Evolutionary conservation across 1,140 invertebrate genomes (phyloP), one percentile per base, ranked within the genome.

Genomic region (Caenorhabditis brenneri): DNA sequence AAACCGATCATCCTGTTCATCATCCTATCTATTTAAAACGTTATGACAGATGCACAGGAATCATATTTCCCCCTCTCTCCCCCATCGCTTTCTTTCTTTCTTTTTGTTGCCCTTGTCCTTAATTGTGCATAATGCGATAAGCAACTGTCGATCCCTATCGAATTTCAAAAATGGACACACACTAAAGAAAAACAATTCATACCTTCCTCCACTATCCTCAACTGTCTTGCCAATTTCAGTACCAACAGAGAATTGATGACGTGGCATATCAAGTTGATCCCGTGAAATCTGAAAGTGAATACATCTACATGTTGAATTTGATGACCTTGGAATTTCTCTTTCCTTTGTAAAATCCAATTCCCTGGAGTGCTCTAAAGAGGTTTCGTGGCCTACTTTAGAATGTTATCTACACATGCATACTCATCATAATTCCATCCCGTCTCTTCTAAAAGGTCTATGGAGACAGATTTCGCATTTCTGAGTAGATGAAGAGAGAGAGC

Each of bases 381-480:
- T 74, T 74, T 74, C 36, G 4, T 16, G 48, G 48, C 15, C 5
- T 16, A 31, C 1, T 36, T 27, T n/a, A 6, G 15, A 74, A 74
- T 74, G 33, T 42, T 74, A 74, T 74, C 65, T 42, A 65, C 58
- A 65, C 58, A 65, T 31, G 31, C 58, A 65, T 65, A 65, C 65
- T 74, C 65, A 74, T 74, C 65, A 74, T 74, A 74, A 74, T 74
- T 74, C 65, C n/a, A 74, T 42, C 31, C 58, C 10, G 10, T 33
- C 24, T 19, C 49, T 6, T 9, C 31, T 36, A 65, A 65, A 65
- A 65, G 58, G 55, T 31, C 29, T 65, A 58, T 39, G n/a, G 36
- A 74, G 65, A 74, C 65, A 74, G 65, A 74, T 74, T 74, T 74
- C 65, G 65, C 65, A 74, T 74, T 74, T 74, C 36, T 74, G n/a